Evolutionary conservation across 2,888 invertebrate species (phyloP).

Genomic region (Drosophila lutescens): DNA sequence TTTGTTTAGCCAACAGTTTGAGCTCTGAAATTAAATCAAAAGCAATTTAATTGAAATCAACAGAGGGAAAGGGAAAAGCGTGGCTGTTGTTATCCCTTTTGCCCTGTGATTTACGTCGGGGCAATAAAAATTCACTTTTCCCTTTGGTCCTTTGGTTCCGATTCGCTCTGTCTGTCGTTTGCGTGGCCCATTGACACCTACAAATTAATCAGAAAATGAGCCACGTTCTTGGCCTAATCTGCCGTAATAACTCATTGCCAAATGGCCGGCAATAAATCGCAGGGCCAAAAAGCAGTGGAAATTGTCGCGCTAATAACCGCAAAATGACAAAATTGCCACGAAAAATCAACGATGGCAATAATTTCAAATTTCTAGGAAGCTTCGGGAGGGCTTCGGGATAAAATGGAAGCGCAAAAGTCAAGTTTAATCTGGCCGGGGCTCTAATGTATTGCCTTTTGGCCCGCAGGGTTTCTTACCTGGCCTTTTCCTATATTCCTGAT

Average conservation of each 20-base stretch:
- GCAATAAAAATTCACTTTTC: conserved; percentile 72
- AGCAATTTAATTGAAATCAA: conserved; percentile 44
- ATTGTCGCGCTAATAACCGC: conserved; percentile 54
- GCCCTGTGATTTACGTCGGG: conserved; percentile 43
- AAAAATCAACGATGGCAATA: conserved; percentile 52
- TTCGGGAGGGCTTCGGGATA: not conserved
- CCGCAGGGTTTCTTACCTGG: conserved; percentile 20
- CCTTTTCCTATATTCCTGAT: conserved; percentile 46
- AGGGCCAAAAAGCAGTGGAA: conserved; percentile 43
- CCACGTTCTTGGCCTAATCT: conserved; percentile 60
- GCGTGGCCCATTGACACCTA: conserved; percentile 62
- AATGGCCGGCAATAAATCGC: conserved; percentile 47
- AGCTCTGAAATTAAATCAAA: conserved; percentile 40
- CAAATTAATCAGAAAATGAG: conserved; percentile 66
- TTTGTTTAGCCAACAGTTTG: conserved; percentile 38
- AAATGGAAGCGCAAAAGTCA: conserved; percentile 49
- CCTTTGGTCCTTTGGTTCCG: not conserved
- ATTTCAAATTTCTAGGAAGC: conserved; percentile 44
- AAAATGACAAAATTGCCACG: conserved; percentile 47
- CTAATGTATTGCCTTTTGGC: conserved; percentile 56
- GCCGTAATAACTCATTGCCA: conserved; percentile 66
- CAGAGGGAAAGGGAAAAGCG: not conserved
- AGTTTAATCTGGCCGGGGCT: conserved; percentile 59
- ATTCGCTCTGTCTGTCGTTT: not conserved
- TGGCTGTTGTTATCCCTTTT: conserved; percentile 32